Percentiles rank a stretch among this genome's conserved stretches.
Evolutionary conservation across 2,113 vertebrate species (phyloP).

Genomic region (Odobenus rosmarus): DNA sequence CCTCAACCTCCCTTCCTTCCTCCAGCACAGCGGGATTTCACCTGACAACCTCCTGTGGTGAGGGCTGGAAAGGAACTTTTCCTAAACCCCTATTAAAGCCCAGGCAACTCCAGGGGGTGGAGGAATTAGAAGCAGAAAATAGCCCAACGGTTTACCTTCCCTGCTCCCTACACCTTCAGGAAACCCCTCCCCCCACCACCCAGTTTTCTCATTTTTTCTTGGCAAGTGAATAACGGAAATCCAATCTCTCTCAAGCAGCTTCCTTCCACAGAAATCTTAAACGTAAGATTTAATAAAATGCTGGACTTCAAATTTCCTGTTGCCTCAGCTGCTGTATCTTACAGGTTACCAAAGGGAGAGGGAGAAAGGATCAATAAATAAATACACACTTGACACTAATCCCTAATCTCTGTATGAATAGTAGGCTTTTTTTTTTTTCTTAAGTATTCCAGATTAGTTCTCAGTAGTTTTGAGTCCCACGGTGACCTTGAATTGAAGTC

Average conservation of each 20-base stretch:
- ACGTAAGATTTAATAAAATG: constrained; percentile 72
- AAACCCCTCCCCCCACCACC: constrained; percentile 46
- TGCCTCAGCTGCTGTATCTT: constrained; percentile 56
- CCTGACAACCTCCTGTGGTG: not conserved
- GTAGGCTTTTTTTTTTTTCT: not conserved
- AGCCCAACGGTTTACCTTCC: constrained; percentile 21
- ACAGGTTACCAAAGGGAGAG: constrained; percentile 18
- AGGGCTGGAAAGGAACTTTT: not conserved
- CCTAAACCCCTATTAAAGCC: not conserved
- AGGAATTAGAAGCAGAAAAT: constrained; percentile 43
- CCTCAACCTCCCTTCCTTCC: not conserved
- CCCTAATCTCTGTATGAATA: constrained; percentile 48
- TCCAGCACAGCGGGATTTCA: not conserved
- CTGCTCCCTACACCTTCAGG: constrained; percentile 54
- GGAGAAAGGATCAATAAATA: constrained; percentile 46
- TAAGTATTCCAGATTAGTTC: not conserved
- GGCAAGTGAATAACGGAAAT: constrained; percentile 62
- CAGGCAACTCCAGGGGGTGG: not conserved
- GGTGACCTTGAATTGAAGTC: constrained; percentile 67
- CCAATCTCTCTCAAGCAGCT: constrained; percentile 64
- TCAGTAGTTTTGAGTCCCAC: constrained; percentile 65
- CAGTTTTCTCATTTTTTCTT: constrained; percentile 59
- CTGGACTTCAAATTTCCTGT: constrained; percentile 66
- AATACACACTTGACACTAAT: constrained; percentile 23
- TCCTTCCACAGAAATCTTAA: constrained; percentile 72